These are phyloP conservation scores for Arnoldichthys spilopterus DNA, from an alignment of 2,797 vertebrate species.

Conservation along the genomic window DNA sequence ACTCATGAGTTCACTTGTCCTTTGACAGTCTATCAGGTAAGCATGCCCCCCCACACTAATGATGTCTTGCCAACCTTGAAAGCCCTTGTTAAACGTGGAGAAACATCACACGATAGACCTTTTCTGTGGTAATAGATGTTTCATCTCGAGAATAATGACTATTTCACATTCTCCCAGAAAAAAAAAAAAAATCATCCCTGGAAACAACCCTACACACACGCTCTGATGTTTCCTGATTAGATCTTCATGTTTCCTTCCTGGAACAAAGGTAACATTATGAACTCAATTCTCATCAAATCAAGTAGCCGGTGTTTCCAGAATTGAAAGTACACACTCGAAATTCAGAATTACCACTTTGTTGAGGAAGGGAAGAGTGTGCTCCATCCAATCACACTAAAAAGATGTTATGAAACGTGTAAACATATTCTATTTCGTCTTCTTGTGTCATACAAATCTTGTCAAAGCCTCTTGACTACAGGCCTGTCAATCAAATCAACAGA, in stretches of 20 bases:
- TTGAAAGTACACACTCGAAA: slow-evolving; percentile 10
- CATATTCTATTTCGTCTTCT: slow-evolving; percentile 43
- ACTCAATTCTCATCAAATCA: slow-evolving; percentile 39
- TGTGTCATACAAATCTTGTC: slow-evolving; percentile 26
- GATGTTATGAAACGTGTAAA: slow-evolving; percentile 45
- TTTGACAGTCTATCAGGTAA: slow-evolving; percentile 52
- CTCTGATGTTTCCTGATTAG: slow-evolving; percentile 37
- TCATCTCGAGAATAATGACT: slow-evolving; percentile 28
- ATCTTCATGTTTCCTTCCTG: slow-evolving; percentile 31
- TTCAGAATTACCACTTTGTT: slow-evolving; percentile 20
- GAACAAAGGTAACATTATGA: slow-evolving; percentile 46
- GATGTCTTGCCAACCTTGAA: slow-evolving; percentile 45
- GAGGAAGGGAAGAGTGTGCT: neutral
- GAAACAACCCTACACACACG: slow-evolving; percentile 28
- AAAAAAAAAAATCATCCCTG: slow-evolving; percentile 35
- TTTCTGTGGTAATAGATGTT: slow-evolving; percentile 40
- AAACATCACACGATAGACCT: slow-evolving; percentile 49
- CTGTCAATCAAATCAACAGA: slow-evolving; percentile 48
- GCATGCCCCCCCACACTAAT: slow-evolving; percentile 43
- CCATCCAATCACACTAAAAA: slow-evolving; percentile 19
- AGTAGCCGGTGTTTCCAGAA: slow-evolving; percentile 19
- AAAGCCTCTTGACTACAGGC: slow-evolving; percentile 25
- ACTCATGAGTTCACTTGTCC: slow-evolving; percentile 53
- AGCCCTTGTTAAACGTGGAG: slow-evolving; percentile 43
- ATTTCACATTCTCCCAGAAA: slow-evolving; percentile 46